phyloP scores from a whole-genome alignment of 2,113 vertebrate species.

The Xiphias gladius region DNA sequence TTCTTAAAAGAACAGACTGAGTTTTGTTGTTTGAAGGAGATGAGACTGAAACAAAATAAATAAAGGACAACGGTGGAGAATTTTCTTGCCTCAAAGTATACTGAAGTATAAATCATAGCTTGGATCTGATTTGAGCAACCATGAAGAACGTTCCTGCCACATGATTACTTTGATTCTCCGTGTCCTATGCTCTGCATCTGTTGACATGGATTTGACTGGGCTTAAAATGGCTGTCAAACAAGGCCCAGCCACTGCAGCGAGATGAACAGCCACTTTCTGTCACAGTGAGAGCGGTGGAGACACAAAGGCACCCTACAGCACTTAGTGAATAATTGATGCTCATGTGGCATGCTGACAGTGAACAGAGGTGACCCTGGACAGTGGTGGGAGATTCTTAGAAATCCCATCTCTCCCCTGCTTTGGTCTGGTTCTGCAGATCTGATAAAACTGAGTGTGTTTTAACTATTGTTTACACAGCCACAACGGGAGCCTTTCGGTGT shows the following conservation, averaged over 20 bases:
- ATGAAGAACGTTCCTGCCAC: conserved; percentile 21
- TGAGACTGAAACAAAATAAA: conserved; percentile 16
- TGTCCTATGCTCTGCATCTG: conserved; percentile 47
- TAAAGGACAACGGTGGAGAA: conserved; percentile 2
- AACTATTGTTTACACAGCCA: conserved; percentile 5
- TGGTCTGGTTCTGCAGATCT: conserved; percentile 28
- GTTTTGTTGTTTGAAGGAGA: conserved; percentile 3
- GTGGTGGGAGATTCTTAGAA: conserved; percentile 43
- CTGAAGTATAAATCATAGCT: neutral
- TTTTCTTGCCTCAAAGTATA: neutral
- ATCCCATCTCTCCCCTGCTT: conserved; percentile 23
- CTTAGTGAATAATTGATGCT: conserved; percentile 77
- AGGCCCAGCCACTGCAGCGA: conserved; percentile 41
- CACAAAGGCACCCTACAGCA: conserved; percentile 71
- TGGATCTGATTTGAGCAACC: conserved; percentile 43
- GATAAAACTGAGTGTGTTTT: conserved; percentile 33
- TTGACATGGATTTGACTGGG: conserved; percentile 51
- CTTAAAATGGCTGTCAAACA: conserved; percentile 57
- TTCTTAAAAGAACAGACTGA: neutral
- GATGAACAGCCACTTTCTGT: conserved; percentile 67
- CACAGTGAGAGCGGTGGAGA: conserved; percentile 55
- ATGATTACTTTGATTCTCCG: conserved; percentile 27
- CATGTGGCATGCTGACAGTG: conserved; percentile 57
- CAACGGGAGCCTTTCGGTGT: conserved; percentile 1
- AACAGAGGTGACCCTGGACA: conserved; percentile 57